Conservation (phyloP, 2,888 invertebrate species). For the Chymomyza procnemis region DNA sequence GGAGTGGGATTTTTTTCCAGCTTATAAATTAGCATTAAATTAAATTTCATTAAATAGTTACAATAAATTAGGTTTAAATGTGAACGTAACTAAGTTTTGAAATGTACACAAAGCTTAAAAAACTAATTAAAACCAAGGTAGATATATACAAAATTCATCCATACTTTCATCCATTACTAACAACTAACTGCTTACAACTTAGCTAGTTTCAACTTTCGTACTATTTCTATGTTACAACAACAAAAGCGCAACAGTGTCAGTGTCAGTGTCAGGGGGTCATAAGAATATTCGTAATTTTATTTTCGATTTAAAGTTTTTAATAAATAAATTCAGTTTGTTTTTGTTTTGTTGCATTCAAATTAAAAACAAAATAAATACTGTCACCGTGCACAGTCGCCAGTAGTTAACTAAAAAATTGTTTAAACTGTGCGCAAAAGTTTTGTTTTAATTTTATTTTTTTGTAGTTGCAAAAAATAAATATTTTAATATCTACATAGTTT, state of each 20-base stretch:
- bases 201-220: not conserved
- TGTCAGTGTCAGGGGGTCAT: constrained; percentile 61
- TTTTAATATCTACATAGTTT: not conserved
- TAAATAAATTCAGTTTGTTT: constrained; percentile 38
- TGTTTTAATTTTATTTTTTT: constrained; percentile 27
- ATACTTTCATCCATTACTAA: constrained; percentile 12
- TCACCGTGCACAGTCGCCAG: constrained; percentile 60
- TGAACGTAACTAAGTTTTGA: constrained; percentile 50
- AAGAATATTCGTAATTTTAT: constrained; percentile 12
- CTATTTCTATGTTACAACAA: constrained; percentile 64
- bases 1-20: too few species aligned
- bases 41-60: constrained; percentile 53
- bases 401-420: not conserved
- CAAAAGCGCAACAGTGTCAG: constrained; percentile 72
- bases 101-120: constrained; percentile 65
- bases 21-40: constrained; percentile 45
- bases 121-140: constrained; percentile 45
- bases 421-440: not conserved
- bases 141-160: constrained; percentile 15
- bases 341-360: constrained; percentile 15
- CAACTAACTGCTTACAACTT: not conserved
- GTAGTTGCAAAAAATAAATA: constrained; percentile 49
- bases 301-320: too few species aligned
- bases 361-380: constrained; percentile 43
- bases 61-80: constrained; percentile 63